Evolutionary conservation across 1,140 invertebrate species (phyloP).

Genomic region (Drosophila hydei): DNA sequence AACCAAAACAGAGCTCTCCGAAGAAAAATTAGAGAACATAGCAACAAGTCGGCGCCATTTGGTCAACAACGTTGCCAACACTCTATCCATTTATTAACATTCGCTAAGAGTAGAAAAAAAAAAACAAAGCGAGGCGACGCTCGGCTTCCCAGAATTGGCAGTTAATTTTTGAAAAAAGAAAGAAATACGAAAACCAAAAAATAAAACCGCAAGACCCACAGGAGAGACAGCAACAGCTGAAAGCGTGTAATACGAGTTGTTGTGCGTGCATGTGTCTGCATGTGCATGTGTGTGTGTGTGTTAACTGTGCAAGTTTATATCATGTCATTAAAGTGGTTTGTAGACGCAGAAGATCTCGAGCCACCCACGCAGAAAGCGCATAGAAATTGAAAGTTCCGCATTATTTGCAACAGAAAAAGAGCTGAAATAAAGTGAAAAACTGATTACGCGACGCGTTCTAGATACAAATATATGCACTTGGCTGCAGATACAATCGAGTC

Average conservation of each 20-base stretch:
- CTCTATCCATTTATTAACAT: conserved; percentile 69
- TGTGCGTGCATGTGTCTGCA: conserved; percentile 1
- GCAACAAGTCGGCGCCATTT: conserved; percentile 75
- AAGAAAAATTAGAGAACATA: conserved; percentile 52
- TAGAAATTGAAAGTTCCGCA: conserved; percentile 75
- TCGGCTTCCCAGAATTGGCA: conserved; percentile 76
- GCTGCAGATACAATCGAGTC: conserved; percentile 31
- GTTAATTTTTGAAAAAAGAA: conserved; percentile 72
- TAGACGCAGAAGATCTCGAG: conserved; percentile 42
- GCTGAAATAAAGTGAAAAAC: conserved; percentile 45
- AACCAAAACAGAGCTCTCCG: conserved; percentile 4
- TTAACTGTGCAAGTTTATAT: conserved; percentile 62
- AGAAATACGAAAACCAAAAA: conserved; percentile 18
- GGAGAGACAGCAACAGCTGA: conserved; percentile 42
- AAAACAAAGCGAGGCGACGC: conserved; percentile 35
- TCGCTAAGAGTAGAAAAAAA: conserved; percentile 47
- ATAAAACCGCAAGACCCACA: conserved; percentile 36
- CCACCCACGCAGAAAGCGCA: conserved; percentile 58
- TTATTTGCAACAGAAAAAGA: conserved; percentile 46
- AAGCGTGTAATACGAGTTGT: conserved; percentile 48
- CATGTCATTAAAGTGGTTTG: conserved; percentile 1
- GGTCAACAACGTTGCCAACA: conserved; percentile 40
- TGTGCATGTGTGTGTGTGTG: conserved; percentile 20
- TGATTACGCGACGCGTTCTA: conserved; percentile 80
- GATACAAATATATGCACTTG: conserved; percentile 37